Evolutionary conservation across 2,888 invertebrate species (phyloP).

Genomic region (Halocaridina rubra): DNA sequence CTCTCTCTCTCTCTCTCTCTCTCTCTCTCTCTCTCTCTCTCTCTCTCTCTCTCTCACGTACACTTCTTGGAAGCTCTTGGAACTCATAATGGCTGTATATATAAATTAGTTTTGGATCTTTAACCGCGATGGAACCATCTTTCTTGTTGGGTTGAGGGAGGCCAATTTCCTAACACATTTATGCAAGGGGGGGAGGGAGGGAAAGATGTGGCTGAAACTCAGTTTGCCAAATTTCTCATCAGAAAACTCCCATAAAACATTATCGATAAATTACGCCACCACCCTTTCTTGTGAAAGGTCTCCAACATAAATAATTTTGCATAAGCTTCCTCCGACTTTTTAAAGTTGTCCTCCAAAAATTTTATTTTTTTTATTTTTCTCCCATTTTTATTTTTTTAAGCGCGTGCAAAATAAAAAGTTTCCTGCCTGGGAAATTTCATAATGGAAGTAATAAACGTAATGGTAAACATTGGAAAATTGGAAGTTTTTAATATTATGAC

Average conservation of each 20-base stretch:
- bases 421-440: background rate
- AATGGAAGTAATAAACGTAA: background rate
- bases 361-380: no score
- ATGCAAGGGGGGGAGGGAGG: no score
- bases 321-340: background rate
- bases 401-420: no score
- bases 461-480: no score
- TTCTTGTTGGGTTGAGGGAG: background rate
- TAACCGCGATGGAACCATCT: background rate
- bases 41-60: background rate
- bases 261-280: constrained; percentile 3
- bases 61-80: background rate
- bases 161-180: constrained; percentile 5
- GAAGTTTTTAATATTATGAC: no score
- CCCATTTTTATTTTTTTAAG: no score
- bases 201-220: constrained; percentile 11
- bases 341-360: no score
- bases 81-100: background rate
- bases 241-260: constrained; percentile 14
- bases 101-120: background rate
- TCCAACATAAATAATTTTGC: background rate
- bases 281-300: background rate
- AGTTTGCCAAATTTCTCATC: constrained; percentile 11
- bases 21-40: background rate
- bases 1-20: background rate